These are phyloP conservation scores for Pentalonia nigronervosa DNA, from an alignment of 1,140 invertebrate species.

Conservation along the genomic window DNA sequence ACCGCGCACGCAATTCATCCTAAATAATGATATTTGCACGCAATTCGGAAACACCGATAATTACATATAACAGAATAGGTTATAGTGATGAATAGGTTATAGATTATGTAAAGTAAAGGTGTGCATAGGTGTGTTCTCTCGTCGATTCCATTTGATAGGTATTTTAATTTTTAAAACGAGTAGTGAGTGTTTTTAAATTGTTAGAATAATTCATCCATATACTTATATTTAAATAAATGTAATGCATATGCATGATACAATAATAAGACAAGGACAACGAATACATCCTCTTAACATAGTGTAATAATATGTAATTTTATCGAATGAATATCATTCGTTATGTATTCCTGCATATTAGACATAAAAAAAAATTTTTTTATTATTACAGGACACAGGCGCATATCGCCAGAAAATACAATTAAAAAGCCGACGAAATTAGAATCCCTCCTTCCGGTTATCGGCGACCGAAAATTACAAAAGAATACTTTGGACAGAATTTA, in stretches of 20 bases:
- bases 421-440: constrained; percentile 60
- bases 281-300: neutral
- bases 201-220: neutral
- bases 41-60: no score
- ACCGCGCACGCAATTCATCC: no score
- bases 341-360: neutral
- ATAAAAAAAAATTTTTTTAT: neutral
- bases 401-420: constrained; percentile 57
- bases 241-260: neutral
- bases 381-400: constrained; percentile 13
- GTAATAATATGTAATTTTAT: neutral
- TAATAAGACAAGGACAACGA: neutral
- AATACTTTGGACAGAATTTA: constrained; percentile 61
- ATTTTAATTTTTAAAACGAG: no score
- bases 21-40: no score
- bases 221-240: neutral
- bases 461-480: constrained; percentile 59
- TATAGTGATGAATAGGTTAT: no score
- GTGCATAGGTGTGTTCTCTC: no score
- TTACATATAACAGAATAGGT: no score
- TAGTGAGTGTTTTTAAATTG: neutral
- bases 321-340: neutral
- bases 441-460: constrained; percentile 60
- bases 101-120: no score
- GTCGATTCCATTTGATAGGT: no score